Evolutionary conservation across 1,140 invertebrate genomes (phyloP).

Genomic region (Pseudomyrmex concolor): DNA sequence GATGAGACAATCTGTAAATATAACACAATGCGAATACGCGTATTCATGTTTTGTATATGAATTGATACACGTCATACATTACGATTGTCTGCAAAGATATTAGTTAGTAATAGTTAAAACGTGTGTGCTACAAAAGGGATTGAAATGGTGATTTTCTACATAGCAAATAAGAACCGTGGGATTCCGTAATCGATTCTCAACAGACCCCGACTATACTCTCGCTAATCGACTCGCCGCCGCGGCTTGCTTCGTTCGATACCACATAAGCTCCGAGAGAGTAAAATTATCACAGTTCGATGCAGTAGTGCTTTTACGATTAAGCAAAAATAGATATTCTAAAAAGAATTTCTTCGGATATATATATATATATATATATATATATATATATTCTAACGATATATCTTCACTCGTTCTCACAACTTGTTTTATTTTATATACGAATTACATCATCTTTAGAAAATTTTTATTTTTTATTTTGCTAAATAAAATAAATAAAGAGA

Average conservation of each 20-base stretch:
- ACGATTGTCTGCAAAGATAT: background rate
- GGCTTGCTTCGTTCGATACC: constrained; percentile 45
- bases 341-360: background rate
- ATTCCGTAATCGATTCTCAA: constrained; percentile 57
- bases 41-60: no score
- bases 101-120: constrained; percentile 4
- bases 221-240: constrained; percentile 46
- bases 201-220: constrained; percentile 41
- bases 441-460: background rate
- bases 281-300: constrained; percentile 37
- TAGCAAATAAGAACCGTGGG: constrained; percentile 45
- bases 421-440: background rate
- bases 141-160: constrained; percentile 48
- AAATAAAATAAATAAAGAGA: background rate
- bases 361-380: no score
- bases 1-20: no score
- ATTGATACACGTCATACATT: background rate
- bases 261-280: constrained; percentile 34
- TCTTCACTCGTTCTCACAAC: background rate
- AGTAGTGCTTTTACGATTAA: constrained; percentile 35
- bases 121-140: constrained; percentile 15
- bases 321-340: constrained; percentile 41
- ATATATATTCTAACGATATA: no score
- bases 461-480: no score
- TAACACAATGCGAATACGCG: no score